phyloP scores from a whole-genome alignment of 2,797 vertebrate genomes.

The Xenentodon cancila region DNA sequence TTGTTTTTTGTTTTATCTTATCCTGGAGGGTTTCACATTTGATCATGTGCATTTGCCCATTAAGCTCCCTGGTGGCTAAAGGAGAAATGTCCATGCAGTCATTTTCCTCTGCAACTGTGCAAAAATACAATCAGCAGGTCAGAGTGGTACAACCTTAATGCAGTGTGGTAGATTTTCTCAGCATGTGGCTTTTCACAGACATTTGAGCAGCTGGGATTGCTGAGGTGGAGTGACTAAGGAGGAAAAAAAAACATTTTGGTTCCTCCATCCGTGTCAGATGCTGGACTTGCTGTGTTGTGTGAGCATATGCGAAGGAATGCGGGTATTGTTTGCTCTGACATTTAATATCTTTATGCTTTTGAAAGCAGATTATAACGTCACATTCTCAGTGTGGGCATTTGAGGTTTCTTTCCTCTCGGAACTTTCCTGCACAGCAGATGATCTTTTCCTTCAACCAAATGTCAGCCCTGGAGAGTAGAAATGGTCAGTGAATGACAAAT shows the following conservation, averaged over 20 bases:
- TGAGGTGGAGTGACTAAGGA: conserved; percentile 45
- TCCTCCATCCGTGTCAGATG: conserved; percentile 47
- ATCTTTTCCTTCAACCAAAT: conserved; percentile 58
- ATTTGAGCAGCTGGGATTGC: conserved; percentile 33
- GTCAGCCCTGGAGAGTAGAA: conserved; percentile 46
- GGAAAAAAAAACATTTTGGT: conserved; percentile 43
- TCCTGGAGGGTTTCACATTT: conserved; percentile 1
- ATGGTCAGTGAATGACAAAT: conserved; percentile 36
- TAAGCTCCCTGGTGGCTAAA: conserved; percentile 20
- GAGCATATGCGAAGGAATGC: background rate
- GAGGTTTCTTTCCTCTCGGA: conserved; percentile 37
- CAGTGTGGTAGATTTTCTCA: conserved; percentile 26
- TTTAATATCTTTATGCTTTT: conserved; percentile 33
- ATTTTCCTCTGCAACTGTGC: conserved; percentile 7
- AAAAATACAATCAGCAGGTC: conserved; percentile 45
- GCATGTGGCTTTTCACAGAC: conserved; percentile 24
- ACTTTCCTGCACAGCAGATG: conserved; percentile 26
- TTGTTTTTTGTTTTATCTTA: conserved; percentile 1
- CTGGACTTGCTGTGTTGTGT: conserved; percentile 24
- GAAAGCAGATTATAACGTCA: conserved; percentile 45
- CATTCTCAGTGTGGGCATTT: conserved; percentile 51
- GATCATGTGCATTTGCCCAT: conserved; percentile 9
- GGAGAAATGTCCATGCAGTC: conserved; percentile 24
- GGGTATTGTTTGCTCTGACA: conserved; percentile 27
- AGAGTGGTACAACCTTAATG: conserved; percentile 22